phyloP scores from a whole-genome alignment of 2,888 invertebrate species.

The Arctia plantaginis region DNA sequence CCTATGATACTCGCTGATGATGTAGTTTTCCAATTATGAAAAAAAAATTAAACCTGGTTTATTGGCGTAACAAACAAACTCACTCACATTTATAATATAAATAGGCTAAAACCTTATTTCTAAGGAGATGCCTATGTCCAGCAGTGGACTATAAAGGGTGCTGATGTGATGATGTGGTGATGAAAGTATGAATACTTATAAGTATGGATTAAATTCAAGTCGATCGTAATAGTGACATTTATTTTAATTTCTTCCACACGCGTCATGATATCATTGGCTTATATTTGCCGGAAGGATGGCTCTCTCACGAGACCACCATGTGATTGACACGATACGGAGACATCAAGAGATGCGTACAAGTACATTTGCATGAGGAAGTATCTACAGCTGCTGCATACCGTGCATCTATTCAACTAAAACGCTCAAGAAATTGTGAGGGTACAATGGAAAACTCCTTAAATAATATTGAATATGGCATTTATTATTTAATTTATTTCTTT shows the following conservation, averaged over 20 bases:
- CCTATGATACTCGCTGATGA: too few species aligned
- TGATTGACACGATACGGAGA: slow-evolving; percentile 8
- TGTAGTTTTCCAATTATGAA: too few species aligned
- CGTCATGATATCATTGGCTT: not conserved
- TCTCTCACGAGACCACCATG: slow-evolving; percentile 4
- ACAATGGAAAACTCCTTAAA: not conserved
- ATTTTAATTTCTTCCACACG: not conserved
- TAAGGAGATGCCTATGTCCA: too few species aligned
- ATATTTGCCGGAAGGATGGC: not conserved
- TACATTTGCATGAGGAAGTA: slow-evolving; percentile 28
- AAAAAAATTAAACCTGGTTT: too few species aligned
- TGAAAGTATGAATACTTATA: too few species aligned
- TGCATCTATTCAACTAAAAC: slow-evolving; percentile 16
- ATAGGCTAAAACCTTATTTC: too few species aligned
- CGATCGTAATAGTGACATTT: too few species aligned
- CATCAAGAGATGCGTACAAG: not conserved
- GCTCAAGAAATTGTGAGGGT: not conserved
- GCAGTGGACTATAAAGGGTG: too few species aligned
- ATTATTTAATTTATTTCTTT: not conserved
- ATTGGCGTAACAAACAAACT: too few species aligned
- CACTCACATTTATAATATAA: too few species aligned
- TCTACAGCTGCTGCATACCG: slow-evolving; percentile 41
- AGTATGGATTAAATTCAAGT: too few species aligned
- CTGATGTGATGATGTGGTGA: too few species aligned
- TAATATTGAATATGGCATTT: not conserved